phyloP scores from a whole-genome alignment of 2,888 invertebrate genomes.

The Odontothrips loti region DNA sequence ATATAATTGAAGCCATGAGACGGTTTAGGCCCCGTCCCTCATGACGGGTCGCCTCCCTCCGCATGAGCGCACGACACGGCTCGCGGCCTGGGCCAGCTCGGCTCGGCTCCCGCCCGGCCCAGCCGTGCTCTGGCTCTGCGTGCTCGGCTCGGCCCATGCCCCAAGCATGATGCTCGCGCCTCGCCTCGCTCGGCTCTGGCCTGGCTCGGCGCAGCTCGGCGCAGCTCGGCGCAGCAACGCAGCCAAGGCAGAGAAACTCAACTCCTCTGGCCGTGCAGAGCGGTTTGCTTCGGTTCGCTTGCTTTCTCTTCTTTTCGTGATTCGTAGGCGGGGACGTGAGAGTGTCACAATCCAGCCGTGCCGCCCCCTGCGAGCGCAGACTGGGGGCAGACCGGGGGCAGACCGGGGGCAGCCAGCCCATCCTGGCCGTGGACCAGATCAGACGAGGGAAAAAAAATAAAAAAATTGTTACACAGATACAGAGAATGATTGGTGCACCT shows the following conservation, averaged over 20 bases:
- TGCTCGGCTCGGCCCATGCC: background rate
- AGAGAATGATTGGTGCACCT: too few species aligned
- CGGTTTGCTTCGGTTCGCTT: constrained; percentile 2
- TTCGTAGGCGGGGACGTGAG: background rate
- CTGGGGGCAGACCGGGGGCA: too few species aligned
- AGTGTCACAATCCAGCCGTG: background rate
- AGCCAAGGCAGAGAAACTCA: background rate
- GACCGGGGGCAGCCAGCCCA: background rate
- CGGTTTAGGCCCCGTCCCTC: too few species aligned
- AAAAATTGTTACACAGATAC: too few species aligned
- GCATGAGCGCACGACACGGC: background rate
- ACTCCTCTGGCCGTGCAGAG: background rate
- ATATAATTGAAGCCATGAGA: too few species aligned
- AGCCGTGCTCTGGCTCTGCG: background rate
- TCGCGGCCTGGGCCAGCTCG: background rate
- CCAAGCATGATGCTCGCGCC: background rate
- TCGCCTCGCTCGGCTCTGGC: background rate
- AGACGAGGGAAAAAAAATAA: background rate
- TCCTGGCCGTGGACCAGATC: background rate
- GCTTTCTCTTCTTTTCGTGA: constrained; percentile 26
- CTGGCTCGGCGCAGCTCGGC: background rate
- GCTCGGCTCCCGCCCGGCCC: background rate
- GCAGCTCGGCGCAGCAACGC: background rate
- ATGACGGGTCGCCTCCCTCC: too few species aligned
- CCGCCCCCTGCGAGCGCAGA: background rate